Conservation (phyloP, 2,888 invertebrate species). For the Mesorhabditis sp. region DNA sequence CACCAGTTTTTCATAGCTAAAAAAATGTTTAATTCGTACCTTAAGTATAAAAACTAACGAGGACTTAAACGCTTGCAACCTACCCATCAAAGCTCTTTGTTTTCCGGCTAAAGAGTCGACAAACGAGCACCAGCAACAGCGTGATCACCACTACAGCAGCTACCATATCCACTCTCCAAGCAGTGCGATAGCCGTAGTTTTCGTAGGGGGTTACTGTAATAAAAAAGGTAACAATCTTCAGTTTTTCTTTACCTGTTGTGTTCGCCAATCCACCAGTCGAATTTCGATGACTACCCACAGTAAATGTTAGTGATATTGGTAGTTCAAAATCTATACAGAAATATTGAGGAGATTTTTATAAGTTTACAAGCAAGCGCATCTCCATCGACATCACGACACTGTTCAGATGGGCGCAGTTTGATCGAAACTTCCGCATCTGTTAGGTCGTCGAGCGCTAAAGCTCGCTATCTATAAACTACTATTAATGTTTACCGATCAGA, state of each 20-base stretch:
- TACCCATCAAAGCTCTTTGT: slow-evolving; percentile 3
- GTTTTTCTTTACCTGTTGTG: slow-evolving; percentile 1
- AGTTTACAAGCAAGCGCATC: neutral
- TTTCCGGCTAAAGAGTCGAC: neutral
- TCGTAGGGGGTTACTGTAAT: neutral
- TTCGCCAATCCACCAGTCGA: neutral
- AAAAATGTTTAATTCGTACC: slow-evolving; percentile 7
- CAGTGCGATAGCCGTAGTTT: too few species aligned
- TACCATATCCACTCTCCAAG: slow-evolving; percentile 5
- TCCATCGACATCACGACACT: neutral
- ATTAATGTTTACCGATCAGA: neutral
- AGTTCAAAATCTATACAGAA: neutral
- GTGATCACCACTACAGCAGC: neutral
- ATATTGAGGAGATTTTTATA: neutral
- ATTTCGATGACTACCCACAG: slow-evolving; percentile 4
- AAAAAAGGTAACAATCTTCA: neutral
- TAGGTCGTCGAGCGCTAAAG: neutral
- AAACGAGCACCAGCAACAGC: neutral
- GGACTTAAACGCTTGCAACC: neutral
- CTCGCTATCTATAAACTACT: neutral
- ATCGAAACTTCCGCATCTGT: neutral
- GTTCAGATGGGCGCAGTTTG: neutral
- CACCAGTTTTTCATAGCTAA: slow-evolving; percentile 52
- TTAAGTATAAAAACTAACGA: neutral
- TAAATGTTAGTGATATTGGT: neutral